Evolutionary conservation across 2,797 vertebrate species (phyloP).

Genomic region (Centropyge bicolor): DNA sequence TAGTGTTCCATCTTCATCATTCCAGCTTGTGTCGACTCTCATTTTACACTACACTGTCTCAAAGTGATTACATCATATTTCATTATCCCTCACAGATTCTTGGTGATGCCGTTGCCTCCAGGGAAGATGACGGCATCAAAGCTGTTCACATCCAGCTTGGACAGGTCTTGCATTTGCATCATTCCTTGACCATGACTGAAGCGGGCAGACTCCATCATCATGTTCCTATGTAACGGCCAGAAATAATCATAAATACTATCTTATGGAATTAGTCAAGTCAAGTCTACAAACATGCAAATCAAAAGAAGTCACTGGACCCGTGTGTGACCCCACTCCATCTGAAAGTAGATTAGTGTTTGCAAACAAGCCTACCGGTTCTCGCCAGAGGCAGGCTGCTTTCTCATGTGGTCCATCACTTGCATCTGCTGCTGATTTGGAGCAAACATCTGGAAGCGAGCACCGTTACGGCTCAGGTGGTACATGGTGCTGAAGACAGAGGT

Average conservation of each 20-base stretch:
- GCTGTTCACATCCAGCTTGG: slow-evolving; percentile 82
- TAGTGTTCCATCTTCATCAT: neutral
- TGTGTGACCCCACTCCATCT: neutral
- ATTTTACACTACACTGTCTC: neutral
- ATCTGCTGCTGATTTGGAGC: slow-evolving; percentile 86
- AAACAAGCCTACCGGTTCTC: slow-evolving; percentile 79
- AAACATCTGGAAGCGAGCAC: slow-evolving; percentile 85
- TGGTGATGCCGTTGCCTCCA: slow-evolving; percentile 82
- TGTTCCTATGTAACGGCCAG: slow-evolving; percentile 76
- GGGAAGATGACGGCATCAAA: slow-evolving; percentile 85
- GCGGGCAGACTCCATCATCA: slow-evolving; percentile 83
- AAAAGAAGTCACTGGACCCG: neutral
- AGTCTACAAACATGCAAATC: neutral
- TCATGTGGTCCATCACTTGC: slow-evolving; percentile 84
- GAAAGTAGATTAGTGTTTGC: neutral
- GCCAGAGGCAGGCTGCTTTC: slow-evolving; percentile 77
- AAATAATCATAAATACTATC: slow-evolving; percentile 57
- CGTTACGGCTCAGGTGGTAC: slow-evolving; percentile 86
- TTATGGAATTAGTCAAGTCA: slow-evolving; percentile 49
- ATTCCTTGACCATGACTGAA: slow-evolving; percentile 82
- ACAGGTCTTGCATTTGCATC: slow-evolving; percentile 83
- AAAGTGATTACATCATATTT: slow-evolving; percentile 3
- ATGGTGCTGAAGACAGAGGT: slow-evolving; percentile 80
- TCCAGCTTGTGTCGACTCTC: neutral
- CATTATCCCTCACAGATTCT: slow-evolving; percentile 81